Evolutionary conservation across 2,113 vertebrate species (phyloP), one percentile per base, ranked within the genome.

Genomic region (Forbesichthys papilliferus): DNA sequence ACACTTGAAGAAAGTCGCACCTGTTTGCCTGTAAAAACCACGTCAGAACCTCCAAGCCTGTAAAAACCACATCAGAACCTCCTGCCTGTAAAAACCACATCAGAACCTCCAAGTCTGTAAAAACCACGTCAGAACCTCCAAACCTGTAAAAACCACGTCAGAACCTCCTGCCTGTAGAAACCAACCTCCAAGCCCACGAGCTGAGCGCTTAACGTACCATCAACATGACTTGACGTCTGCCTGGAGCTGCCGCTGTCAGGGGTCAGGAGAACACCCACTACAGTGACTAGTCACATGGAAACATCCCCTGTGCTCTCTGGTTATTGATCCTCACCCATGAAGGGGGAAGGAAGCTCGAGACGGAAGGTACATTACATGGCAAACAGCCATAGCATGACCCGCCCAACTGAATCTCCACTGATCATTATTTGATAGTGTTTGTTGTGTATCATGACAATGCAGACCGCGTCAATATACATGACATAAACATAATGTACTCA

Each of bases 331-430:
- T 20, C 20, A 20, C 20, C 20, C 20, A 20, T 20, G 20, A 20
- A 20, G 20, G 72, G 73, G 61, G 57, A 20, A 66, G 61, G 70
- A 49, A 70, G 68, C 71, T 78, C 12, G 5, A 61, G 66, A 20
- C 74, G 42, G 66, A 57, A 79, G 74, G 77, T 78, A 78, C 88
- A 90, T 92, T 81, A 5, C 61, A 83, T 86, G 74, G 80, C 83
- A 74, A 79, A 52, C 42, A 63, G 71, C 74, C 69, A 59, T 77
- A 3, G 42, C n/a, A 0, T 0, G 27, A 51, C 0, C 36, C 3
- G 18, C 12, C 48, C 9, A 51, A 3, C 48, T n/a, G 14, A 42
- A 42, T 1, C 36, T 3, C 36, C 36, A 42, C 36, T 4, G 36
- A 42, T 42, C 36, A 42, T 42, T 42, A 42, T 42, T 42, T 20